phyloP scores from a whole-genome alignment of 2,113 vertebrate genomes.

The Tringa solitaria region DNA sequence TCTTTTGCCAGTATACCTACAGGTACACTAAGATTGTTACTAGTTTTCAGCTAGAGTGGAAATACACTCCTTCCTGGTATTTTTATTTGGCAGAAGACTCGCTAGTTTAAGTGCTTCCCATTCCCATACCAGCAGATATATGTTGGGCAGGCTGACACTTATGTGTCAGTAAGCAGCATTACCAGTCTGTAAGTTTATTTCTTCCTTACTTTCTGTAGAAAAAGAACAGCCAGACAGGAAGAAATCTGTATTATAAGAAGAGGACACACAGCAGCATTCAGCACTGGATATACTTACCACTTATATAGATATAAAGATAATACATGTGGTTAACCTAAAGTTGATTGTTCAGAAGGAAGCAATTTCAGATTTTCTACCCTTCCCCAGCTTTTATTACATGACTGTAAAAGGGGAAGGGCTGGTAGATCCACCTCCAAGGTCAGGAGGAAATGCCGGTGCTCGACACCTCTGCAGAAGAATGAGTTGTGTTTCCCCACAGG shows the following conservation, averaged over 20 bases:
- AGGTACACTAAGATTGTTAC: background rate
- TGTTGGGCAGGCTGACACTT: background rate
- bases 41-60: background rate
- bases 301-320: rapidly evolving
- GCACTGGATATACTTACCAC: background rate
- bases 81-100: background rate
- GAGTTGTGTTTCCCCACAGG: background rate
- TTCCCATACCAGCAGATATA: background rate
- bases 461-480: background rate
- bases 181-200: background rate
- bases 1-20: background rate
- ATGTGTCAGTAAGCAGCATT: background rate
- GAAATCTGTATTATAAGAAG: background rate
- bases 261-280: background rate
- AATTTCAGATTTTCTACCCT: background rate
- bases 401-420: background rate
- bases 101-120: background rate
- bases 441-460: background rate
- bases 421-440: background rate
- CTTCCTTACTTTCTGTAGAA: background rate
- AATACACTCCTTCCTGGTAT: background rate
- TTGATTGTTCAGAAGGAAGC: background rate
- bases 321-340: rapidly evolving
- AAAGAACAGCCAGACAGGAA: background rate
- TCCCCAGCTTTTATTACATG: background rate